Evolutionary conservation across 2,797 vertebrate genomes (phyloP).

Genomic region (Paguma larvata): DNA sequence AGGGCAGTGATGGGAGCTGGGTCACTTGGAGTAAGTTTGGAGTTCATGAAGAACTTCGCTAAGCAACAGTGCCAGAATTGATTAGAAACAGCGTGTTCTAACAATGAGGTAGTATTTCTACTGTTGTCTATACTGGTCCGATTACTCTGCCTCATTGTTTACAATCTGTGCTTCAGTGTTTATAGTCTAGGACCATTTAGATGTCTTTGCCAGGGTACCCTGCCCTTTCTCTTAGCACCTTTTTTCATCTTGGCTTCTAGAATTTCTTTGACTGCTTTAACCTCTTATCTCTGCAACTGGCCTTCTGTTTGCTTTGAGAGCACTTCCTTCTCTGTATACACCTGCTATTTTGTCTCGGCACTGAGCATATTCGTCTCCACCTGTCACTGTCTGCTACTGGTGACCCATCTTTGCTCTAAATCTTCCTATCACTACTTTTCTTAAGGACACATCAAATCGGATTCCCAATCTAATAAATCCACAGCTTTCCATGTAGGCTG

Average conservation of each 20-base stretch:
- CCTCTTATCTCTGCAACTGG: constrained; percentile 40
- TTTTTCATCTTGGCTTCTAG: constrained; percentile 65
- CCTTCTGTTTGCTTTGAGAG: constrained; percentile 62
- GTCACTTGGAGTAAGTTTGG: constrained; percentile 21
- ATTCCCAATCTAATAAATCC: background rate
- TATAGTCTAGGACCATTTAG: background rate
- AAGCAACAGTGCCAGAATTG: constrained; percentile 34
- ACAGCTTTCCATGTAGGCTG: background rate
- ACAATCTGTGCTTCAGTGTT: constrained; percentile 44
- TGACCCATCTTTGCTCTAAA: background rate
- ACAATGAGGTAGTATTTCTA: constrained; percentile 64
- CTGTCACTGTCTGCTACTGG: background rate
- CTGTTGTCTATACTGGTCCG: constrained; percentile 21
- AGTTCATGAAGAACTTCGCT: background rate
- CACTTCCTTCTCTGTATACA: constrained; percentile 29
- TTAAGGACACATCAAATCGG: background rate
- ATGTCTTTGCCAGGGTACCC: constrained; percentile 52
- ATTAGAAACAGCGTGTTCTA: constrained; percentile 51
- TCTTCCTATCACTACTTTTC: constrained; percentile 1
- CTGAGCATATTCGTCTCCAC: background rate
- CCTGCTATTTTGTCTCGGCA: background rate
- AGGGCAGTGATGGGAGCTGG: background rate
- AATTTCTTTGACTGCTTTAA: constrained; percentile 62
- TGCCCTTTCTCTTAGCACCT: constrained; percentile 42
- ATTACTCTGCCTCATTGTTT: constrained; percentile 60